phyloP scores from a whole-genome alignment of 2,113 vertebrate genomes.

The Peromyscus leucopus region DNA sequence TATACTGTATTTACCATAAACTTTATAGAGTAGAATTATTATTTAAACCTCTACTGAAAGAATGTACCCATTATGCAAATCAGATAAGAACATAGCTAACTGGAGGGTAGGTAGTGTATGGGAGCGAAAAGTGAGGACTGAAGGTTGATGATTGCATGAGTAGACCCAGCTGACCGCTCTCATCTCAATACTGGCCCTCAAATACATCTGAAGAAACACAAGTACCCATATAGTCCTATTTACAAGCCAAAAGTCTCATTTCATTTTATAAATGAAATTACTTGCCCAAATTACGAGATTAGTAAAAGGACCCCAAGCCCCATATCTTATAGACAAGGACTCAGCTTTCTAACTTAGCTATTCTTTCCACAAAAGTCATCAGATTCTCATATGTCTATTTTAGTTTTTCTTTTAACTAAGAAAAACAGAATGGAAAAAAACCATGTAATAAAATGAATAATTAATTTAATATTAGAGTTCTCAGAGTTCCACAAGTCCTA shows the following conservation, averaged over 20 bases:
- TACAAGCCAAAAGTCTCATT: slow-evolving; percentile 43
- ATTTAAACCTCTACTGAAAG: slow-evolving; percentile 48
- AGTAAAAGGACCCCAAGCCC: neutral
- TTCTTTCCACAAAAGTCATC: slow-evolving; percentile 37
- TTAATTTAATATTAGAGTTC: slow-evolving; percentile 9
- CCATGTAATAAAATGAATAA: slow-evolving; percentile 55
- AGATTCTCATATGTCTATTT: slow-evolving; percentile 41
- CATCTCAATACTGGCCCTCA: neutral
- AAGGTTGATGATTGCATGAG: neutral
- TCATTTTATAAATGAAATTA: slow-evolving; percentile 47
- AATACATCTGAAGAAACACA: slow-evolving; percentile 5
- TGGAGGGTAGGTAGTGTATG: neutral
- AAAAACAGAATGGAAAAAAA: slow-evolving; percentile 40
- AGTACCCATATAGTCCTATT: neutral
- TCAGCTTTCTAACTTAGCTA: slow-evolving; percentile 45
- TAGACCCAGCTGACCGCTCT: neutral
- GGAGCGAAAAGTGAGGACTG: neutral
- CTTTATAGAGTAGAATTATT: slow-evolving; percentile 54
- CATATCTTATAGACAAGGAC: slow-evolving; percentile 17
- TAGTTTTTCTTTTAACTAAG: slow-evolving; percentile 50
- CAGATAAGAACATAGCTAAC: neutral
- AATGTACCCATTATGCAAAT: slow-evolving; percentile 6
- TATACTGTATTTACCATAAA: slow-evolving; percentile 49
- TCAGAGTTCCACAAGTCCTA: slow-evolving; percentile 21
- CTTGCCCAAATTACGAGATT: neutral